phyloP scores from a whole-genome alignment of 1,140 invertebrate genomes.

The Laupala kohalensis region DNA sequence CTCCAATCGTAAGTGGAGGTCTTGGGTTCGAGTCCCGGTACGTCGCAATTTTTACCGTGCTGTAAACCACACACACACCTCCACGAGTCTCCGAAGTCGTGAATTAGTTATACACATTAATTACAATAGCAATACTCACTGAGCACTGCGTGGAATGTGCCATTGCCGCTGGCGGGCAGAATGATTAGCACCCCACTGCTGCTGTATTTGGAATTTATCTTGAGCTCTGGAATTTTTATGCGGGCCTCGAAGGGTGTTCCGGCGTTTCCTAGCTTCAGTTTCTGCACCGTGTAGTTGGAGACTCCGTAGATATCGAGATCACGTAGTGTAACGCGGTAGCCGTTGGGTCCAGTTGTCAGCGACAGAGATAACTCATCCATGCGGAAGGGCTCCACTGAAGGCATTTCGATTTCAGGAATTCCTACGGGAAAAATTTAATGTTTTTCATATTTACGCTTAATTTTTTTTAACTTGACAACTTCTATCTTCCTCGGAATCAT shows the following conservation, averaged over 20 bases:
- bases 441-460: too few species aligned
- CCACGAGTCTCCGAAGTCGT: too few species aligned
- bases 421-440: slow-evolving; percentile 30
- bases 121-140: too few species aligned
- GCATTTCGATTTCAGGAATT: slow-evolving; percentile 54
- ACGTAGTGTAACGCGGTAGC: slow-evolving; percentile 51
- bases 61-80: too few species aligned
- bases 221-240: slow-evolving; percentile 48
- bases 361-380: slow-evolving; percentile 54
- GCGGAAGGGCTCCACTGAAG: slow-evolving; percentile 53
- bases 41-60: too few species aligned
- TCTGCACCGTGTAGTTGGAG: slow-evolving; percentile 50
- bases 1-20: too few species aligned
- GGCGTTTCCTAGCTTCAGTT: slow-evolving; percentile 41
- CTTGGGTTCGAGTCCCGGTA: too few species aligned
- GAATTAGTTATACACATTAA: too few species aligned
- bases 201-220: slow-evolving; percentile 52
- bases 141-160: slow-evolving; percentile 52
- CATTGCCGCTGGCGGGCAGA: slow-evolving; percentile 54
- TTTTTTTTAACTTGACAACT: too few species aligned
- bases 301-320: slow-evolving; percentile 53
- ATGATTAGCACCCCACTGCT: slow-evolving; percentile 54
- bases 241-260: slow-evolving; percentile 49
- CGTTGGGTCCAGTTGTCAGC: slow-evolving; percentile 51
- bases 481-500: too few species aligned